Percentiles rank a stretch among this genome's conserved stretches.
These are phyloP conservation scores for Catocala nupta DNA, from an alignment of 2,888 invertebrate genomes.

Conservation along the genomic window DNA sequence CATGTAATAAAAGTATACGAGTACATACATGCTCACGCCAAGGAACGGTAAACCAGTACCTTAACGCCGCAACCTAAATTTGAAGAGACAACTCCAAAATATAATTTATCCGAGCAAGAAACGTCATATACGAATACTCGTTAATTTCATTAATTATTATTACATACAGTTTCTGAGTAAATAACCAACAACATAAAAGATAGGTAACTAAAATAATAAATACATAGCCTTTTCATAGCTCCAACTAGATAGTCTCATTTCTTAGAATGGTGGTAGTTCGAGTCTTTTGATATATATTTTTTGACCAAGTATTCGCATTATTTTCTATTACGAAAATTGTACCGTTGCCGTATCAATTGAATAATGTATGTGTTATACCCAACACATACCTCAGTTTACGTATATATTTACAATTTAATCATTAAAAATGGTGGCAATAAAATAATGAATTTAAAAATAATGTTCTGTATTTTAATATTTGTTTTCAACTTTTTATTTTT, in stretches of 20 bases:
- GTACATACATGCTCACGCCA: constrained; percentile 13
- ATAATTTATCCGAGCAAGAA: background rate
- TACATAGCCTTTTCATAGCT: constrained; percentile 15
- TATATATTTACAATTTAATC: too few species aligned
- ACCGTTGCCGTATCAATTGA: too few species aligned
- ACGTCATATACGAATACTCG: constrained; percentile 14
- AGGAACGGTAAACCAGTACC: constrained; percentile 2
- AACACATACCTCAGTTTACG: too few species aligned
- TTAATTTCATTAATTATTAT: constrained; percentile 25
- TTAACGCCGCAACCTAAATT: constrained; percentile 6
- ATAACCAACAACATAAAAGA: constrained; percentile 25
- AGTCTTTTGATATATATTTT: too few species aligned
- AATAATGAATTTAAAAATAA: too few species aligned
- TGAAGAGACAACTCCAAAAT: too few species aligned
- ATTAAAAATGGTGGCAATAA: too few species aligned
- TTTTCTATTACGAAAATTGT: too few species aligned
- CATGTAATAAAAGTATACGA: constrained; percentile 15
- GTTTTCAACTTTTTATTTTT: too few species aligned
- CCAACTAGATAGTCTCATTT: constrained; percentile 17
- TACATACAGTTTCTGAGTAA: constrained; percentile 18
- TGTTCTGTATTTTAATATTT: too few species aligned
- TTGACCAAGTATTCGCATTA: too few species aligned
- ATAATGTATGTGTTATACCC: too few species aligned
- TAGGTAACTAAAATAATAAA: constrained; percentile 17
- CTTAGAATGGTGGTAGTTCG: constrained; percentile 3